These are phyloP conservation scores for Plutella xylostella DNA, from an alignment of 2,888 invertebrate genomes.

Conservation along the genomic window DNA sequence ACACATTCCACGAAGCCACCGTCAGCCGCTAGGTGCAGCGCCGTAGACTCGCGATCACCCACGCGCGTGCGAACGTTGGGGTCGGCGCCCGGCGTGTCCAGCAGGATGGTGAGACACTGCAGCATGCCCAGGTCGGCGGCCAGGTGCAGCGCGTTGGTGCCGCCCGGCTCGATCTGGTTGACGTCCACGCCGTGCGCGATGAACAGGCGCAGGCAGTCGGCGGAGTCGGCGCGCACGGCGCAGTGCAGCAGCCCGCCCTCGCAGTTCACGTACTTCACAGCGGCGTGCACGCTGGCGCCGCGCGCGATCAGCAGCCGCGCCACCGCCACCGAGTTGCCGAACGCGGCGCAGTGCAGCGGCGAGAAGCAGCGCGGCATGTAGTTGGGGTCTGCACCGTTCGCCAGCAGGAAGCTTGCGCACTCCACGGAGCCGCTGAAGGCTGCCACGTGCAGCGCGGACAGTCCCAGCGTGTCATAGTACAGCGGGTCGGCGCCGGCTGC, in stretches of 20 bases:
- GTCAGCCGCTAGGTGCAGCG: slow-evolving; percentile 89
- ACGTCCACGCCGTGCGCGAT: slow-evolving; percentile 81
- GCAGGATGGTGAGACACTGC: slow-evolving; percentile 79
- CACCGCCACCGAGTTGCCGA: slow-evolving; percentile 86
- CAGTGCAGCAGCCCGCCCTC: slow-evolving; percentile 86
- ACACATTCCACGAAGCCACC: slow-evolving; percentile 88
- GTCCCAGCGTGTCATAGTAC: slow-evolving; percentile 78
- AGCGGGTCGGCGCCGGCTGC: slow-evolving; percentile 77
- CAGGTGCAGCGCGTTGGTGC: slow-evolving; percentile 83
- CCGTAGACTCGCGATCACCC: slow-evolving; percentile 80
- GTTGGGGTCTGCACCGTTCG: slow-evolving; percentile 77
- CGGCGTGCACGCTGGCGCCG: slow-evolving; percentile 76
- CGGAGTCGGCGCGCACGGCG: slow-evolving; percentile 85
- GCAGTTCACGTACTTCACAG: slow-evolving; percentile 73
- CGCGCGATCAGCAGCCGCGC: slow-evolving; percentile 80
- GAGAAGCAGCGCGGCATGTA: slow-evolving; percentile 78
- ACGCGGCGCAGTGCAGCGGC: slow-evolving; percentile 90
- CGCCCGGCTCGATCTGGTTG: slow-evolving; percentile 79
- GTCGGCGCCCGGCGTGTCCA: slow-evolving; percentile 79
- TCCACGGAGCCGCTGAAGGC: slow-evolving; percentile 83
- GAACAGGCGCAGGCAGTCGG: slow-evolving; percentile 83
- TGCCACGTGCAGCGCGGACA: slow-evolving; percentile 80
- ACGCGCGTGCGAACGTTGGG: slow-evolving; percentile 77
- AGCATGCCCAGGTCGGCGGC: slow-evolving; percentile 83
- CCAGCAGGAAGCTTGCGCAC: slow-evolving; percentile 76